Evolutionary conservation across 2,888 invertebrate genomes (phyloP).

Genomic region (Cephus runcator): DNA sequence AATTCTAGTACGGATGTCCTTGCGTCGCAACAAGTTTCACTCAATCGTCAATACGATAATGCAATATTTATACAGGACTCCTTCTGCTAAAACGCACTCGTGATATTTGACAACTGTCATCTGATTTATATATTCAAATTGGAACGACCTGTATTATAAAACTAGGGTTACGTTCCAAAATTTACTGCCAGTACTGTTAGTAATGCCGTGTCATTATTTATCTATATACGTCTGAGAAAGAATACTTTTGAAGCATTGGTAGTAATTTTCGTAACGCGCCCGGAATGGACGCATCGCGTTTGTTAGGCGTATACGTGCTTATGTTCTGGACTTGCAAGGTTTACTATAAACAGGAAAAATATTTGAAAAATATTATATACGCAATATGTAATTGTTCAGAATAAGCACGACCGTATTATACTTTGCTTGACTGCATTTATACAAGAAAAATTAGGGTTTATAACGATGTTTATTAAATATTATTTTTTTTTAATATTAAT

Average conservation of each 20-base stretch:
- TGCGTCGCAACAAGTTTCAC: background rate
- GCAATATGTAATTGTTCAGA: background rate
- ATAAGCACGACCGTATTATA: constrained; percentile 10
- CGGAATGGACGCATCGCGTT: background rate
- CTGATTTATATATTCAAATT: background rate
- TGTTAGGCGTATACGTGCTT: background rate
- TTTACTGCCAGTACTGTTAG: background rate
- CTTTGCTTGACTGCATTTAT: constrained; percentile 33
- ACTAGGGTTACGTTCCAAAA: background rate
- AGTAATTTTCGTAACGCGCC: background rate
- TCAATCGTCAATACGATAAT: background rate
- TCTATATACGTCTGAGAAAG: background rate
- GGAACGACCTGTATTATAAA: background rate
- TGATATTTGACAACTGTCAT: background rate
- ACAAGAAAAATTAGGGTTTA: constrained; percentile 37
- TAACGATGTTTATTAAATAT: constrained; percentile 52
- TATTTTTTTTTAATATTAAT: constrained; percentile 50
- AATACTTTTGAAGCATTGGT: background rate
- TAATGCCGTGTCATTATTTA: background rate
- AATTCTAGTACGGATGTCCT: background rate
- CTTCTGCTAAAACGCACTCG: background rate
- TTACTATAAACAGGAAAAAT: background rate
- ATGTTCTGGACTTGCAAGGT: background rate
- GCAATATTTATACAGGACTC: background rate
- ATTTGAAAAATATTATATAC: background rate